A percentile compares a stretch with the other conserved stretches of the same genome.
Conservation (phyloP, 2,888 invertebrate genomes). For the Bellardia bayeri region DNA sequence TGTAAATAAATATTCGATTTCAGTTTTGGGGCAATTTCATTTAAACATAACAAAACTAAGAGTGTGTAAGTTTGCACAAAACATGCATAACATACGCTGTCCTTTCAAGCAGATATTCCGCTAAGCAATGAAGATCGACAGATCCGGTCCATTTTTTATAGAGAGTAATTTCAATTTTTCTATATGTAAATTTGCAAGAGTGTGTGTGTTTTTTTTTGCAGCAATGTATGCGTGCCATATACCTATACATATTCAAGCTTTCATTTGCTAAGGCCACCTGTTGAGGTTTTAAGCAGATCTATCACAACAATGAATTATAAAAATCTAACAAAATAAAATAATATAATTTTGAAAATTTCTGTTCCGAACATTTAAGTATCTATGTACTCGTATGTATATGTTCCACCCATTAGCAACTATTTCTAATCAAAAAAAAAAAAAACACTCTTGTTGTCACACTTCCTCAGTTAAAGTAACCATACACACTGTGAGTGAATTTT, state of each 20-base stretch:
- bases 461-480: slow-evolving; percentile 6
- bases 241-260: not conserved
- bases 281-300: slow-evolving; percentile 51
- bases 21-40: not conserved
- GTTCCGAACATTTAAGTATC: not conserved
- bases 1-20: not conserved
- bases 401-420: too few relatives aligned
- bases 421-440: not conserved
- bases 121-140: slow-evolving; percentile 69
- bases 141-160: slow-evolving; percentile 67
- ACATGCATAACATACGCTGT: not conserved
- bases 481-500: slow-evolving; percentile 1
- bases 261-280: slow-evolving; percentile 65
- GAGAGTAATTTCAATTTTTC: slow-evolving; percentile 26
- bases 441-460: slow-evolving; percentile 21
- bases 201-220: not conserved
- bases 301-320: slow-evolving; percentile 70
- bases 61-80: not conserved
- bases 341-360: slow-evolving; percentile 44
- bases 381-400: not conserved
- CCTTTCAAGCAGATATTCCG: slow-evolving; percentile 37
- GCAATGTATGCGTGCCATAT: not conserved
- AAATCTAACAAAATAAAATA: slow-evolving; percentile 46
- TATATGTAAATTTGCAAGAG: not conserved
- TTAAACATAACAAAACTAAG: not conserved